These are phyloP conservation scores for Rhynchotus rufescens DNA, from an alignment of 2,797 vertebrate species.

Conservation along the genomic window DNA sequence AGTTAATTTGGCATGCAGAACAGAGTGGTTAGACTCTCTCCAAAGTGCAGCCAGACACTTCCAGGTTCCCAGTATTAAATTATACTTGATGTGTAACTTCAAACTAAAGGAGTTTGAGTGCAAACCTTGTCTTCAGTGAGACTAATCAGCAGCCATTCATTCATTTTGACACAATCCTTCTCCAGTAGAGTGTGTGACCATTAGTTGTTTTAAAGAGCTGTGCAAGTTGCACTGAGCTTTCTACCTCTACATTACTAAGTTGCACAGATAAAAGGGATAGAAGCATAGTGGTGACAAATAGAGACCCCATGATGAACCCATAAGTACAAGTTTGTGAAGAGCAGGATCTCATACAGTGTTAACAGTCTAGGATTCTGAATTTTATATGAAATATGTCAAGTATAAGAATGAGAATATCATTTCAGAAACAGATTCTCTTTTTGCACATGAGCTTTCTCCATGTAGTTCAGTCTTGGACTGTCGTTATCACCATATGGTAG, in stretches of 20 bases:
- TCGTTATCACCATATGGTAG: conserved; percentile 52
- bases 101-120: conserved; percentile 52
- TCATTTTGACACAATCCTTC: conserved; percentile 71
- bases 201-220: conserved; percentile 55
- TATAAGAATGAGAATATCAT: not conserved
- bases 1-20: conserved; percentile 74
- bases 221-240: conserved; percentile 30
- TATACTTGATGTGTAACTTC: conserved; percentile 67
- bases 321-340: not conserved
- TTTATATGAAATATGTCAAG: not conserved
- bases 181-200: conserved; percentile 22
- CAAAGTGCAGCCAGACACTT: conserved; percentile 52
- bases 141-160: conserved; percentile 68
- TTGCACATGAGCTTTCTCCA: not conserved
- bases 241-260: not conserved
- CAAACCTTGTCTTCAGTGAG: conserved; percentile 62
- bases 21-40: conserved; percentile 55
- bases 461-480: not conserved
- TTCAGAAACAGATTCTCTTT: not conserved
- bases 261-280: conserved; percentile 39
- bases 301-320: not conserved
- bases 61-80: conserved; percentile 68
- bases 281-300: conserved; percentile 22
- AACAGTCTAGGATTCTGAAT: not conserved
- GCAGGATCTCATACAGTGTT: not conserved